Percentiles rank a stretch among this genome's conserved stretches.
phyloP scores from a whole-genome alignment of 2,113 vertebrate species.

The Caloenas nicobarica region DNA sequence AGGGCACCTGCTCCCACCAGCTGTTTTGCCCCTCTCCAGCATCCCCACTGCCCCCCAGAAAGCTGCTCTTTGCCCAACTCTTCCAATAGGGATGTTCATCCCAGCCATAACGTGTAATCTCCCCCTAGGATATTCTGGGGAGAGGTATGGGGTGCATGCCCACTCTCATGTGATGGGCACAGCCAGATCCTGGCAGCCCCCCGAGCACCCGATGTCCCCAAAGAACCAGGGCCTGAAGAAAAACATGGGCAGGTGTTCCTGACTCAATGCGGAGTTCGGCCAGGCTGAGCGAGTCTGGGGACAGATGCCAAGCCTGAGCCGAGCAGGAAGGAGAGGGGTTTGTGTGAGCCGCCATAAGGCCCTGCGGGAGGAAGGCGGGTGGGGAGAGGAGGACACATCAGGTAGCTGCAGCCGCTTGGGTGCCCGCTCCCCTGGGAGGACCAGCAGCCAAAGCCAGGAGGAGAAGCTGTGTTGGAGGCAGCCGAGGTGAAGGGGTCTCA shows the following conservation, averaged over 20 bases:
- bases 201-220: background rate
- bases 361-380: background rate
- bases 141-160: fast-evolving
- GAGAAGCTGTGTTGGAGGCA: background rate
- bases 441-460: background rate
- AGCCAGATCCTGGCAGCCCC: background rate
- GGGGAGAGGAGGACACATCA: background rate
- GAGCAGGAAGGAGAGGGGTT: slow-evolving; percentile 47
- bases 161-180: background rate
- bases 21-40: background rate
- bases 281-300: background rate
- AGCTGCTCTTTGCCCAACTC: background rate
- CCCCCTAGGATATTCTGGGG: background rate
- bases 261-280: slow-evolving; percentile 26
- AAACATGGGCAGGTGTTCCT: slow-evolving; percentile 60
- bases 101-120: background rate
- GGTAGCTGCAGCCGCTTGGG: background rate
- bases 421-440: background rate
- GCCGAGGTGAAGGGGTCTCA: background rate
- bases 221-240: slow-evolving; percentile 25
- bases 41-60: fast-evolving
- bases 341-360: background rate
- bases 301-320: background rate
- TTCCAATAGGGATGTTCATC: background rate
- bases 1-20: background rate